A percentile compares a stretch with the other conserved stretches of the same genome.
phyloP scores from a whole-genome alignment of 53 echinoderm and acorn worm genomes.

The Luidia sarsii region DNA sequence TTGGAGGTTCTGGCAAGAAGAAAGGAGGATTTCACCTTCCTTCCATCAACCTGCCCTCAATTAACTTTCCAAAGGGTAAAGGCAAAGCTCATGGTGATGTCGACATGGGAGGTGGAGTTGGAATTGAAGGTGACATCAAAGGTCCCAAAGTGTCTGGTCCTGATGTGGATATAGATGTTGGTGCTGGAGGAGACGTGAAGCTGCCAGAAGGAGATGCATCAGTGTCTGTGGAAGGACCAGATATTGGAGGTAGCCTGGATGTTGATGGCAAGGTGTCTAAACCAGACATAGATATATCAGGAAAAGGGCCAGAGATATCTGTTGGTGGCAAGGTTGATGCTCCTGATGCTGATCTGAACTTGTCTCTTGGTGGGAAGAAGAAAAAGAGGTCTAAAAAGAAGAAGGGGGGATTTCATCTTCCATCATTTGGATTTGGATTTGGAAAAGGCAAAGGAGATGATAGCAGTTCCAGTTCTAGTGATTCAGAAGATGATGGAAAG shows the following conservation, averaged over 20 bases:
- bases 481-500: slow-evolving; percentile 57
- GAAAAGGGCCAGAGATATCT: slow-evolving; percentile 52
- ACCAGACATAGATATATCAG: slow-evolving; percentile 48
- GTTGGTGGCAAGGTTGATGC: slow-evolving; percentile 27
- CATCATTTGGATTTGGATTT: slow-evolving; percentile 67
- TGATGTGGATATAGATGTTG: slow-evolving; percentile 45
- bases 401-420: slow-evolving; percentile 33
- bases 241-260: slow-evolving; percentile 19
- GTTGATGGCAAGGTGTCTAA: slow-evolving; percentile 35
- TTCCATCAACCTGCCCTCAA: slow-evolving; percentile 55
- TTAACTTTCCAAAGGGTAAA: slow-evolving; percentile 61
- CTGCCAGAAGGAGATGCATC: slow-evolving; percentile 34
- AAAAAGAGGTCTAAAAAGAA: slow-evolving; percentile 50
- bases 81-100: slow-evolving; percentile 62
- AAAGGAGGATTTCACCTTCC: slow-evolving; percentile 60
- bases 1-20: slow-evolving; percentile 39
- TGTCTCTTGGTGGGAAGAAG: slow-evolving; percentile 45
- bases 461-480: slow-evolving; percentile 5
- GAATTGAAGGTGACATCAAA: slow-evolving; percentile 42
- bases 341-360: slow-evolving; percentile 48
- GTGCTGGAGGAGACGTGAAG: slow-evolving; percentile 35
- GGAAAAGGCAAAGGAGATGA: slow-evolving; percentile 57
- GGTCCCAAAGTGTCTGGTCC: slow-evolving; percentile 29
- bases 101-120: slow-evolving; percentile 32
- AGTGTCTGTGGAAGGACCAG: slow-evolving; percentile 3